These are phyloP conservation scores for Toxonevra muliebris DNA, from an alignment of 2,888 invertebrate species.

Conservation along the genomic window DNA sequence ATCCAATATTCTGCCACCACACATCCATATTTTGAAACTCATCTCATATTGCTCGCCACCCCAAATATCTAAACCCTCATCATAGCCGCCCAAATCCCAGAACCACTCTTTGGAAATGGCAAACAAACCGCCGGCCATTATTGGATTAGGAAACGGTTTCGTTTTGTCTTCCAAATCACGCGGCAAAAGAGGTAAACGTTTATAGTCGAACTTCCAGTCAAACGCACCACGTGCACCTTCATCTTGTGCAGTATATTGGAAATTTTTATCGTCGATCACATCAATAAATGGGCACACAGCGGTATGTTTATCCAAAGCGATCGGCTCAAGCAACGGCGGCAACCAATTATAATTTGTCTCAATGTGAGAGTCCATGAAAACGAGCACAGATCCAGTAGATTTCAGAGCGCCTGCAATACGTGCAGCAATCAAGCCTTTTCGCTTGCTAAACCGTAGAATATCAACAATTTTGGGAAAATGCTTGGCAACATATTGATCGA, in stretches of 20 bases:
- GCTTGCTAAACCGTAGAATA: constrained; percentile 74
- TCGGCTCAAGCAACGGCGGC: constrained; percentile 89
- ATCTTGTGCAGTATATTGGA: constrained; percentile 37
- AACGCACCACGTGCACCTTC: constrained; percentile 39
- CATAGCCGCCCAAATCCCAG: constrained; percentile 95
- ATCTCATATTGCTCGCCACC: constrained; percentile 97
- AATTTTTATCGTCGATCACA: constrained; percentile 66
- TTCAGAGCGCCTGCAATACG: constrained; percentile 81
- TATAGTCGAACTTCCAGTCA: constrained; percentile 60
- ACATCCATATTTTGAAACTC: constrained; percentile 97
- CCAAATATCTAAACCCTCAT: constrained; percentile 92
- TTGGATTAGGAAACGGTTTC: constrained; percentile 74
- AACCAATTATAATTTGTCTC: constrained; percentile 73
- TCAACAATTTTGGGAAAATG: constrained; percentile 72
- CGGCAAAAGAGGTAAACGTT: constrained; percentile 76
- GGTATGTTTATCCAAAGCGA: constrained; percentile 82
- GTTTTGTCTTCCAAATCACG: constrained; percentile 47
- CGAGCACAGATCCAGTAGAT: constrained; percentile 79
- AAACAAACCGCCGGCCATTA: constrained; percentile 98
- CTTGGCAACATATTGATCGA: constrained; percentile 77
- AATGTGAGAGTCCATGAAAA: constrained; percentile 90
- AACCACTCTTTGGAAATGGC: constrained; percentile 91
- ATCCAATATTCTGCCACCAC: constrained; percentile 89
- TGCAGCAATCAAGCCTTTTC: constrained; percentile 87
- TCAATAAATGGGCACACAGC: constrained; percentile 86